phyloP scores from a whole-genome alignment of 2,888 invertebrate genomes.

The Mechanitis mazaeus region DNA sequence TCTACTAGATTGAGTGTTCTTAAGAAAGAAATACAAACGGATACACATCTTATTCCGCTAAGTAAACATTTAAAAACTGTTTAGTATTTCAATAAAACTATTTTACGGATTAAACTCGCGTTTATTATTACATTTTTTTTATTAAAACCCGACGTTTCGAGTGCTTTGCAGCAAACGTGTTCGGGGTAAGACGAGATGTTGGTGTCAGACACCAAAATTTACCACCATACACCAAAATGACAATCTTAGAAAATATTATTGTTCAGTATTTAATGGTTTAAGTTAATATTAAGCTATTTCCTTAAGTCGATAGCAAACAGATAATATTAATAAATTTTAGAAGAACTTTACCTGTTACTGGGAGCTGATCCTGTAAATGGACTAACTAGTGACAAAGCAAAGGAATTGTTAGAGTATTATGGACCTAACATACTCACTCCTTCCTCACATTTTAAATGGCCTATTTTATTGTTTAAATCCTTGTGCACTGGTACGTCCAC shows the following conservation, averaged over 20 bases:
- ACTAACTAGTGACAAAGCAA: slow-evolving; percentile 77
- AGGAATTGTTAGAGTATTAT: slow-evolving; percentile 73
- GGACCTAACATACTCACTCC: slow-evolving; percentile 86
- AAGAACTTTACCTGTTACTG: slow-evolving; percentile 46
- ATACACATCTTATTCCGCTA: slow-evolving; percentile 69
- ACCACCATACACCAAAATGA: no score
- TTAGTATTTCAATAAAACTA: neutral
- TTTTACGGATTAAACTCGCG: no score
- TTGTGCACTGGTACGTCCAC: slow-evolving; percentile 53
- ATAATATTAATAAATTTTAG: slow-evolving; percentile 33
- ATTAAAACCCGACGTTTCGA: no score
- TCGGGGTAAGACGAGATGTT: neutral
- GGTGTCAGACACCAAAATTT: no score
- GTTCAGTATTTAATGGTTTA: no score
- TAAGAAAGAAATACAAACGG: slow-evolving; percentile 77
- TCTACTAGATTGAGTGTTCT: slow-evolving; percentile 72
- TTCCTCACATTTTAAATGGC: slow-evolving; percentile 83
- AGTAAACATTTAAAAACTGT: slow-evolving; percentile 42
- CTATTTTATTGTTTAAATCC: slow-evolving; percentile 73
- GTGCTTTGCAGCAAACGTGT: no score
- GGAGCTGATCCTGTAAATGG: slow-evolving; percentile 71
- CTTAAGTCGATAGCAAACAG: no score
- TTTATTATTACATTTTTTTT: no score
- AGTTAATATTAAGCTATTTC: no score
- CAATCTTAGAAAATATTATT: no score